Evolutionary conservation across 2,113 vertebrate genomes (phyloP), one percentile per base, ranked within the genome.

Genomic region (Indicator maculatus): DNA sequence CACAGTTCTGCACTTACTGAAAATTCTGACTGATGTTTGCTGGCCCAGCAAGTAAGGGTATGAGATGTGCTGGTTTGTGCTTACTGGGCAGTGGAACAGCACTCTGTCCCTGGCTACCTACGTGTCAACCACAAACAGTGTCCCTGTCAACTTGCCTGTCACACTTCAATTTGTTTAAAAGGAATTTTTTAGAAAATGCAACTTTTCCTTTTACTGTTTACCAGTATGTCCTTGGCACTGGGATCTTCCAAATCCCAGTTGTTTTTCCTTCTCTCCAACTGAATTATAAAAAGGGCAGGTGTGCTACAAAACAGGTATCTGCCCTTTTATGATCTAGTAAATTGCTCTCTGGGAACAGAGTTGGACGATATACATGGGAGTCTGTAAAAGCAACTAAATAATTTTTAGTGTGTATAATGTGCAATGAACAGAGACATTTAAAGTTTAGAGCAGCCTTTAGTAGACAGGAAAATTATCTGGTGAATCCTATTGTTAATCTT

Each of bases 21-120:
- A 53, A 80, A 72, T 66, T 91, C 97, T 96, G 96, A 91, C 72
- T 95, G 92, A 75, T 95, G 80, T 71, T n/a, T 91, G 88, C 92
- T 96, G 97, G 67, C 83, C 93, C 89, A 95, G 61, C 74, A 58
- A 9, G 19, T n/a, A 10, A 71, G 65, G 75, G 33, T 69, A 83
- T 1, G 4, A 83, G 26, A 19, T 58, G 81, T 70, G 30, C 59
- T 90, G 67, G 21, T 74, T 60, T 82, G 24, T 36, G 77, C 53
- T 45, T 1, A 31, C 41, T 81, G 61, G 63, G 45, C 56, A 74
- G 20, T 17, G 44, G 63, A 58, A 41, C 60, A 63, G 23, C 53
- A 20, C 73, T 80, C 70, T 81, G 61, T 81, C 71, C 59, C 33
- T 7, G 26, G 77, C 41, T 78, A 47, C 12, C 23, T 1, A 21